phyloP scores from a whole-genome alignment of 1,140 invertebrate genomes.

The Drosophila ambigua region DNA sequence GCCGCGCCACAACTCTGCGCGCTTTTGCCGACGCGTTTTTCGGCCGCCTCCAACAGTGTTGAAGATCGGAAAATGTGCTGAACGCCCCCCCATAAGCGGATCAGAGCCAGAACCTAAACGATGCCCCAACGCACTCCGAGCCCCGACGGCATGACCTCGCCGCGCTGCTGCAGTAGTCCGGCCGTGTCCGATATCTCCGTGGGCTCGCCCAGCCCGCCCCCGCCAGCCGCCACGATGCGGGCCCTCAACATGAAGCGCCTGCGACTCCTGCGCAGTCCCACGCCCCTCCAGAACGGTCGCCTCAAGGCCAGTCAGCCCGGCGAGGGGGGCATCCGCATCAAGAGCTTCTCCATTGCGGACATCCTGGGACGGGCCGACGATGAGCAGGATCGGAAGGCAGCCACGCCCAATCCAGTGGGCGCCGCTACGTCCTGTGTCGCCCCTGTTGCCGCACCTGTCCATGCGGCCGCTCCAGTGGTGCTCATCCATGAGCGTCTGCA shows the following conservation, averaged over 20 bases:
- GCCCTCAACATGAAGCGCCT: constrained; percentile 87
- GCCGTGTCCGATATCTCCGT: constrained; percentile 80
- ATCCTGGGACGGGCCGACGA: constrained; percentile 89
- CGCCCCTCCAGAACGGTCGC: constrained; percentile 22
- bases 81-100: background rate
- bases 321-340: constrained; percentile 86
- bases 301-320: constrained; percentile 34
- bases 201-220: constrained; percentile 77
- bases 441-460: background rate
- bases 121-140: constrained; percentile 70
- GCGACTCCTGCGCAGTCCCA: constrained; percentile 65
- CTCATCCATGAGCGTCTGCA: constrained; percentile 36
- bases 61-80: constrained; percentile 26
- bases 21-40: constrained; percentile 77
- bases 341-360: constrained; percentile 96
- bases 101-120: constrained; percentile 10
- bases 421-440: background rate
- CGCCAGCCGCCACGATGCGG: constrained; percentile 13
- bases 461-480: background rate
- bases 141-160: constrained; percentile 30
- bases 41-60: constrained; percentile 23
- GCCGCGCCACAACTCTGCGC: constrained; percentile 28
- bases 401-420: constrained; percentile 1
- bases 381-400: constrained; percentile 7
- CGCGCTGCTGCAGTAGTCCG: constrained; percentile 65